Evolutionary conservation across 2,797 vertebrate species (phyloP).

Genomic region (Sebastes variabilis): DNA sequence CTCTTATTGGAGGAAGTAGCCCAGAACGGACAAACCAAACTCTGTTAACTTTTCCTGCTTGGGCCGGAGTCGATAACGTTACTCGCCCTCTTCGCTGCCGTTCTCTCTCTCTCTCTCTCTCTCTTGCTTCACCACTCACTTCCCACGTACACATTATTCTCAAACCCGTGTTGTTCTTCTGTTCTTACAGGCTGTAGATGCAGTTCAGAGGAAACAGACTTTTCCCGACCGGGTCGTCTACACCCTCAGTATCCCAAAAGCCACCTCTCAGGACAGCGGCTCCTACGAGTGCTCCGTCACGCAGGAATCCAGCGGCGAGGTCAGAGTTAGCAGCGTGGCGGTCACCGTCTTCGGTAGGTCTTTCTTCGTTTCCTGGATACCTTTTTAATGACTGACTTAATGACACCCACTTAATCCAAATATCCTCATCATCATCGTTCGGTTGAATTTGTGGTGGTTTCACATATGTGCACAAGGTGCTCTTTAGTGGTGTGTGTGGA

Average conservation of each 20-base stretch:
- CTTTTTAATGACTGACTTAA: background rate
- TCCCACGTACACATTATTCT: background rate
- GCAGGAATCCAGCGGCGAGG: conserved; percentile 77
- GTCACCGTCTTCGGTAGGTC: conserved; percentile 89
- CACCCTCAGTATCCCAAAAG: conserved; percentile 86
- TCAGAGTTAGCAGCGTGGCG: conserved; percentile 82
- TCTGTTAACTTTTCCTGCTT: too few relatives aligned
- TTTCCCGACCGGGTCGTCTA: conserved; percentile 80
- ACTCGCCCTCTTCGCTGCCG: background rate
- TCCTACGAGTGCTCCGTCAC: conserved; percentile 90
- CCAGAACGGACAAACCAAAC: too few relatives aligned
- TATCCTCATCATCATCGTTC: conserved; percentile 1
- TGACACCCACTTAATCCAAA: conserved; percentile 3
- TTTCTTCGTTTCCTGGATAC: background rate
- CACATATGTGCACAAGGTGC: conserved; percentile 20
- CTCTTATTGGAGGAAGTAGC: too few relatives aligned
- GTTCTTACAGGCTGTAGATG: conserved; percentile 81
- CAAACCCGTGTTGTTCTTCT: background rate
- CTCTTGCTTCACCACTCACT: background rate
- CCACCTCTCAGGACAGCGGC: conserved; percentile 88
- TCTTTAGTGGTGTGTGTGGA: conserved; percentile 37
- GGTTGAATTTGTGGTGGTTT: conserved; percentile 23
- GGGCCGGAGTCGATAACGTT: too few relatives aligned
- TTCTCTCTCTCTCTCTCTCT: background rate
- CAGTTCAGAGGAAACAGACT: conserved; percentile 60